A percentile compares a stretch with the other conserved stretches of the same genome.
These are phyloP conservation scores for Pteria penguin DNA, from an alignment of 2,888 invertebrate species.

Conservation along the genomic window DNA sequence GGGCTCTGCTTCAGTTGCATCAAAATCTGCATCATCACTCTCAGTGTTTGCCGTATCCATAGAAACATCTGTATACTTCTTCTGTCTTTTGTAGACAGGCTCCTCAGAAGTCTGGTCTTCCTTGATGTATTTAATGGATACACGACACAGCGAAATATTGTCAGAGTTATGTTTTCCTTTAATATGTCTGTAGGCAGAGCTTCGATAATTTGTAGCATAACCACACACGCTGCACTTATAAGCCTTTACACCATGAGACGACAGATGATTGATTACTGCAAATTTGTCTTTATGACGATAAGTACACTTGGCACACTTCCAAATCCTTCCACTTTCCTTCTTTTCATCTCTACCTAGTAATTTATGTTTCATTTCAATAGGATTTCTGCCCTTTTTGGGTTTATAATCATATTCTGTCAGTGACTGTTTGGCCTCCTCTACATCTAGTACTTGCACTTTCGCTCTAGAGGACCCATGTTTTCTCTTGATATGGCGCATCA, in stretches of 20 bases:
- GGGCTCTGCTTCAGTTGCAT: slow-evolving; percentile 15
- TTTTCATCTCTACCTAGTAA: slow-evolving; percentile 9
- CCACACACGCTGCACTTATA: slow-evolving; percentile 78
- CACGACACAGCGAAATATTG: slow-evolving; percentile 54
- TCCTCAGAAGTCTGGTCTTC: background rate
- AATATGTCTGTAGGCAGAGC: slow-evolving; percentile 78
- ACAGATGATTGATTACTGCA: slow-evolving; percentile 72
- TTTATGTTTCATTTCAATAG: slow-evolving; percentile 11
- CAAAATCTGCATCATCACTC: slow-evolving; percentile 29
- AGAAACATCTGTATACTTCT: background rate
- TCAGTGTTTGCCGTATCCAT: background rate
- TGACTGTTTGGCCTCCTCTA: slow-evolving; percentile 64
- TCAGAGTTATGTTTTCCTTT: slow-evolving; percentile 62
- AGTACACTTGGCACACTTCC: slow-evolving; percentile 95
- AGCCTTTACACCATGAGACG: slow-evolving; percentile 69
- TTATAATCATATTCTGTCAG: slow-evolving; percentile 64
- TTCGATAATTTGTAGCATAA: slow-evolving; percentile 78
- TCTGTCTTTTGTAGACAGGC: slow-evolving; percentile 8
- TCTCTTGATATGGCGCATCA: slow-evolving; percentile 93
- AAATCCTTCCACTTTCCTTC: slow-evolving; percentile 50
- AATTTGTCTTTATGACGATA: slow-evolving; percentile 81
- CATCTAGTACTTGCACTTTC: slow-evolving; percentile 62
- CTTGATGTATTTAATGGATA: slow-evolving; percentile 57
- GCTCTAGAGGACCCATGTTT: slow-evolving; percentile 64
- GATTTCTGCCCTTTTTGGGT: slow-evolving; percentile 37